These are phyloP conservation scores for Damaliscus lunatus DNA, from an alignment of 2,113 vertebrate genomes.

Conservation along the genomic window DNA sequence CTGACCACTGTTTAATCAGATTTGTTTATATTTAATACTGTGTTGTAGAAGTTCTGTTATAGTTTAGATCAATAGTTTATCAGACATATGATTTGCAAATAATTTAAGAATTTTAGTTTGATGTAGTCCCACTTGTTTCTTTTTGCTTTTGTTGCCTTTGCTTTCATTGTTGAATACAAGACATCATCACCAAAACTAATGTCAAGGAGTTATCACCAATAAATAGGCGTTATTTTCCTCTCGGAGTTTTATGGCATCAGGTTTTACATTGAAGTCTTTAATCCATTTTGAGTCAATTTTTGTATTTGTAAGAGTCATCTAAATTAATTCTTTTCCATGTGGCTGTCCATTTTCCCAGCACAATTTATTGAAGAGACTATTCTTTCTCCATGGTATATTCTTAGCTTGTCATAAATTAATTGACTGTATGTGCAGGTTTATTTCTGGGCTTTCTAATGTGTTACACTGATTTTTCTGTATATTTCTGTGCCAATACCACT, in stretches of 20 bases:
- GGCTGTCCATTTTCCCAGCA: neutral
- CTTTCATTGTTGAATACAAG: neutral
- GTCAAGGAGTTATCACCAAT: neutral
- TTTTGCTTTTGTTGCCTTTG: neutral
- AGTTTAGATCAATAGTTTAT: neutral
- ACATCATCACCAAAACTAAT: neutral
- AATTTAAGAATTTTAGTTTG: neutral
- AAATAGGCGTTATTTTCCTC: neutral
- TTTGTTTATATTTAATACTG: neutral
- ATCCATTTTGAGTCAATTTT: neutral
- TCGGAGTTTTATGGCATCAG: neutral
- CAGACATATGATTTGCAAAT: neutral
- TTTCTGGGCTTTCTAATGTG: neutral
- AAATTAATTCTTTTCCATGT: neutral
- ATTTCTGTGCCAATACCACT: neutral
- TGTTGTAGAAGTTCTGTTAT: neutral
- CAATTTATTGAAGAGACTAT: neutral
- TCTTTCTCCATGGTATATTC: neutral
- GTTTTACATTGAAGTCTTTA: neutral
- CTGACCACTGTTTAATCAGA: neutral
- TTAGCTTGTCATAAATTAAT: neutral
- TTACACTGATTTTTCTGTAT: neutral
- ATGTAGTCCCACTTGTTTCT: neutral
- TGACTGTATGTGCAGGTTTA: neutral
- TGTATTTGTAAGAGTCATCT: neutral